A percentile compares a stretch with the other conserved stretches of the same genome.
Conservation (phyloP, 1,140 invertebrate species). For the Patella vulgata region DNA sequence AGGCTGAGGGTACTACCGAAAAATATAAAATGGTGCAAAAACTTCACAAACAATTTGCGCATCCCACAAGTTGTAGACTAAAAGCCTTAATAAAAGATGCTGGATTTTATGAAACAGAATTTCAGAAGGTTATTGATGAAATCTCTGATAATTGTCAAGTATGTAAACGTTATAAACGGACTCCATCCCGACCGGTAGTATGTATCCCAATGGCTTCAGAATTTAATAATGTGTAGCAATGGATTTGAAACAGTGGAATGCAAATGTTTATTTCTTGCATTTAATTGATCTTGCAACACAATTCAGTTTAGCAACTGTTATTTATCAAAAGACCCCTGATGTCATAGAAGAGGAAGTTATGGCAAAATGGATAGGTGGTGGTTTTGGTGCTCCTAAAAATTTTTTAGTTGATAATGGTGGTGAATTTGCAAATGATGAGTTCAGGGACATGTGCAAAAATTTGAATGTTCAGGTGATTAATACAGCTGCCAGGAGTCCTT, state of each 20-base stretch:
- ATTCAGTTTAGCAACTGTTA: conserved; percentile 9
- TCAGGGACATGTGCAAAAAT: conserved; percentile 1
- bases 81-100: conserved; percentile 6
- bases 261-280: neutral
- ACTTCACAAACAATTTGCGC: conserved; percentile 6
- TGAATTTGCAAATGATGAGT: neutral
- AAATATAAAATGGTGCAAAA: neutral
- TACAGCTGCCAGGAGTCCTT: conserved; percentile 1
- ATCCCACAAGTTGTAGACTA: neutral
- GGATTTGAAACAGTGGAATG: neutral
- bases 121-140: neutral
- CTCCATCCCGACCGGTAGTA: neutral
- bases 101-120: neutral
- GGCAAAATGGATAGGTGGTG: conserved; percentile 4
- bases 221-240: conserved; percentile 12
- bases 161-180: conserved; percentile 1
- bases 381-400: neutral
- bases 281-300: conserved; percentile 1
- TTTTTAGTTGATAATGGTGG: neutral
- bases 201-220: conserved; percentile 11
- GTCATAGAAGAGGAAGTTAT: conserved; percentile 2
- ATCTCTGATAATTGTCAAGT: conserved; percentile 3
- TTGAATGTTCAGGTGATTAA: neutral
- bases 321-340: neutral
- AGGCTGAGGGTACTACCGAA: neutral